A percentile compares a stretch with the other conserved stretches of the same genome.
phyloP scores from a whole-genome alignment of 2,888 invertebrate species.

The Yponomeuta plumbellus region DNA sequence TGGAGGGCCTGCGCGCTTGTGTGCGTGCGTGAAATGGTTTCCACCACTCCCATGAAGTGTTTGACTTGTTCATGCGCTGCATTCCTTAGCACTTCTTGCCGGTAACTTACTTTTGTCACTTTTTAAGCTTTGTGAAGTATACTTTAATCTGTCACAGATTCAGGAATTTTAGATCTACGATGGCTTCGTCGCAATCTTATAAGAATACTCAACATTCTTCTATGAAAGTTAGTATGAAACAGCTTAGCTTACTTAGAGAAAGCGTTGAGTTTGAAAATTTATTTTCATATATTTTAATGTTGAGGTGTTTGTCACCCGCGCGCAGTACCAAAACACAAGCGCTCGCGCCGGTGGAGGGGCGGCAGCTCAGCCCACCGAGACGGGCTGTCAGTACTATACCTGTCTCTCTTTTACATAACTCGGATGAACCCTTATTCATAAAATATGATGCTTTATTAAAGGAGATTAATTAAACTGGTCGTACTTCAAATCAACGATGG shows the following conservation, averaged over 20 bases:
- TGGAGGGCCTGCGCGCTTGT: slow-evolving; percentile 50
- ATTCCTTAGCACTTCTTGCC: slow-evolving; percentile 8
- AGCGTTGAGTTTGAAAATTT: not conserved
- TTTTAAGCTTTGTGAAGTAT: not conserved
- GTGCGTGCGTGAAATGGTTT: slow-evolving; percentile 50
- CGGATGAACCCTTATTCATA: not conserved
- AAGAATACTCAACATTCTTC: not conserved
- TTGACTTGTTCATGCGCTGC: not conserved
- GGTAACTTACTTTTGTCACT: not conserved
- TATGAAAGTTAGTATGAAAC: not conserved
- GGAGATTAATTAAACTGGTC: slow-evolving; percentile 6
- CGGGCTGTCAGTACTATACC: slow-evolving; percentile 45
- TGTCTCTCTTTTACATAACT: slow-evolving; percentile 48
- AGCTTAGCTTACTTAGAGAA: not conserved
- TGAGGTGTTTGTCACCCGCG: slow-evolving; percentile 59
- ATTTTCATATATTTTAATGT: slow-evolving; percentile 1
- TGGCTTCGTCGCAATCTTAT: not conserved
- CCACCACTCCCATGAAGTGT: slow-evolving; percentile 49
- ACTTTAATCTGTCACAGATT: not conserved
- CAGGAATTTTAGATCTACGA: not conserved
- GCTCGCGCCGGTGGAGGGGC: slow-evolving; percentile 59
- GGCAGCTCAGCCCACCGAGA: slow-evolving; percentile 58
- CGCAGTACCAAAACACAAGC: slow-evolving; percentile 51
- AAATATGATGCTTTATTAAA: not conserved
- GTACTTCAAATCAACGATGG: slow-evolving; percentile 7